Evolutionary conservation across 2,113 vertebrate genomes (phyloP).

Genomic region (Scolopax mira): DNA sequence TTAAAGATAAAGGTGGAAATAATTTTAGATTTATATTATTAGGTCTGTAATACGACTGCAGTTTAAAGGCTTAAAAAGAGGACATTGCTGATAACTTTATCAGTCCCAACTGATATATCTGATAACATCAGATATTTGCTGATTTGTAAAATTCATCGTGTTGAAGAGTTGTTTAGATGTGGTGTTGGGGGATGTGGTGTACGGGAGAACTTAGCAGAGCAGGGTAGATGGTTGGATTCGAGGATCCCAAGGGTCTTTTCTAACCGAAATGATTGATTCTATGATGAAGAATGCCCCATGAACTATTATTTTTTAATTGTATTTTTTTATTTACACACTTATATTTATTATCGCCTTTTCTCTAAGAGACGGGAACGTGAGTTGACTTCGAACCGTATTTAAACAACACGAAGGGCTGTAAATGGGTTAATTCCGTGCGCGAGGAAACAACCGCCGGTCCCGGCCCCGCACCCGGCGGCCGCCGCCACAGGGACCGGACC

Average conservation of each 20-base stretch:
- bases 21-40: neutral
- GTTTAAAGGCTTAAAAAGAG: neutral
- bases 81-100: neutral
- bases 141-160: too few species aligned
- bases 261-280: too few species aligned
- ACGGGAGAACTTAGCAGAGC: too few species aligned
- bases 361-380: fast-evolving
- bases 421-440: fast-evolving
- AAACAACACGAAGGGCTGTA: fast-evolving
- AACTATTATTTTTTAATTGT: neutral
- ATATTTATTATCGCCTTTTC: neutral
- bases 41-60: neutral
- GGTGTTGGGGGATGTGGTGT: too few species aligned
- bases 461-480: neutral
- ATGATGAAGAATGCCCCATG: fast-evolving
- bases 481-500: neutral
- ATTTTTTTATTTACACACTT: neutral
- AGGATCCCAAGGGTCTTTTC: too few species aligned
- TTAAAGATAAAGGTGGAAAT: neutral
- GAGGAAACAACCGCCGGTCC: fast-evolving
- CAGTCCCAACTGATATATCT: neutral
- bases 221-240: too few species aligned
- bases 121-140: too few species aligned
- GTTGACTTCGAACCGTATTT: fast-evolving
- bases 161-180: too few species aligned